Base-by-base conservation (phyloP, 1,140 invertebrate genomes). In the Drosophila nigrodunni region DNA sequence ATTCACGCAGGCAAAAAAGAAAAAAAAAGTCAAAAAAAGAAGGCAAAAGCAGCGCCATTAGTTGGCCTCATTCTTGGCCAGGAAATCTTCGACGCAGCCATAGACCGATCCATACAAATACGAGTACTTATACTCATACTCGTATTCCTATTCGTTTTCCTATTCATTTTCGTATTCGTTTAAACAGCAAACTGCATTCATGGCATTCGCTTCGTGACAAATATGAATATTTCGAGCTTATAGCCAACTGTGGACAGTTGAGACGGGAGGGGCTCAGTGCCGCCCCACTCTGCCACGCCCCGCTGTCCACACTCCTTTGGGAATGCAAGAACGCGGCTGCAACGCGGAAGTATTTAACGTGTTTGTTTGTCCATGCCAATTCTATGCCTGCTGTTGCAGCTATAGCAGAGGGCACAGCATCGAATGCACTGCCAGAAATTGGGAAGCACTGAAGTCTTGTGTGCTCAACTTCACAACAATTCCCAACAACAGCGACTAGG, bases 281-380 rank as follows among this genome's bases (percentile, higher is more conserved):
- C 37, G 7, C 18, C 35, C 6, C 52, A 3, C 15, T 1, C 37
- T 18, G 0, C n/a, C 9, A 3, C 49, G 34, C 49, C 10, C 10
- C 60, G 10, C 43, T 35, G 50, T 41, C n/a, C 61, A 13, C 10
- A 43, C 60, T 15, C 43, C 41, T 34, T 34, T 39, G 39, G 21
- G 43, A 46, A 72, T 69, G 70, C 66, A 77, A 79, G 79, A 78
- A 87, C 71, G 82, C 82, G 80, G 18, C 55, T 71, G 59, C 70
- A 86, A 86, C 77, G 82, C 83, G 83, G 86, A 89, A 89, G 85
- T 89, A 89, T 89, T 89, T 89, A 89, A 89, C 78, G 86, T 89
- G 85, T 89, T 89, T 88, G 85, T 88, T 88, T 89, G 85, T 78
- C 85, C 85, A 88, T 88, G 86, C 85, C 85, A 88, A 89, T 88